These are phyloP conservation scores for Micropoecilia bifurca DNA, from an alignment of 2,797 vertebrate species.

Conservation along the genomic window DNA sequence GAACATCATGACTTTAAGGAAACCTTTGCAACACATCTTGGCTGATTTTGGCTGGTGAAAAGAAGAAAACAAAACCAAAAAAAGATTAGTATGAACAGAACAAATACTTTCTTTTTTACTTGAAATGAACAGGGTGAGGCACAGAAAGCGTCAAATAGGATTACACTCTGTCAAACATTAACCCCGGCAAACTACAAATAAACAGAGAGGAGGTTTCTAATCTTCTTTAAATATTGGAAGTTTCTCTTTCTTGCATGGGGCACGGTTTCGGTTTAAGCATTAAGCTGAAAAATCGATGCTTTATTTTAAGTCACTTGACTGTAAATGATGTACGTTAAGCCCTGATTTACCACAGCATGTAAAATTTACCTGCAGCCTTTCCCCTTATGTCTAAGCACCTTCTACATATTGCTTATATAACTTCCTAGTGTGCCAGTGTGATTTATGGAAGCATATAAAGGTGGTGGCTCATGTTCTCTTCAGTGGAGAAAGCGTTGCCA, in stretches of 20 bases:
- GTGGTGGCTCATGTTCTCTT: background rate
- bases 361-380: background rate
- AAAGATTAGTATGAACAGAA: constrained; percentile 7
- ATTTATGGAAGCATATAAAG: background rate
- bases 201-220: constrained; percentile 21
- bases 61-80: constrained; percentile 8
- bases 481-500: background rate
- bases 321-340: background rate
- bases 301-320: background rate
- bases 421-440: background rate
- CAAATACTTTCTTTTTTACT: background rate
- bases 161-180: constrained; percentile 68
- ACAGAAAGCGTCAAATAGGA: constrained; percentile 16
- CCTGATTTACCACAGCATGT: background rate
- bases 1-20: constrained; percentile 85
- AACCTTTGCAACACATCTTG: constrained; percentile 78
- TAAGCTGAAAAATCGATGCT: background rate
- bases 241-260: constrained; percentile 13
- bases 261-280: constrained; percentile 38
- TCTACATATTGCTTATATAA: background rate
- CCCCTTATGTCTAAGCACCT: background rate
- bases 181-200: constrained; percentile 31
- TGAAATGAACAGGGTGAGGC: background rate
- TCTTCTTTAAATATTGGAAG: constrained; percentile 16
- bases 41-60: constrained; percentile 13